Evolutionary conservation across 53 echinoderm and acorn worm species (phyloP).

Genomic region (Pentamera pediparva): DNA sequence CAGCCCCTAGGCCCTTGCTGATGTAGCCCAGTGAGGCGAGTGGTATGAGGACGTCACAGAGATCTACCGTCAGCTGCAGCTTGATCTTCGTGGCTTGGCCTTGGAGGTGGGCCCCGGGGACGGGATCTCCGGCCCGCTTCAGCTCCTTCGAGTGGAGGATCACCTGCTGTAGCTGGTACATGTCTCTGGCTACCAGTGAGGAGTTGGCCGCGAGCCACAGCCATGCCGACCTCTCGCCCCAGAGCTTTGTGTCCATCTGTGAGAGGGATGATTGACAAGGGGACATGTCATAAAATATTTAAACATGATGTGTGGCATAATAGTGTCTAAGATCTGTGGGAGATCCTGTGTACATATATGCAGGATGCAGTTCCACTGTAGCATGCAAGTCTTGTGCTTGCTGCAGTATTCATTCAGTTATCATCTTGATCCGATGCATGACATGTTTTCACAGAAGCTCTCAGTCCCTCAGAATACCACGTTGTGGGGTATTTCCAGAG

Average conservation of each 20-base stretch:
- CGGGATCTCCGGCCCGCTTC: conserved; percentile 47
- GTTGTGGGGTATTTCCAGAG: too few relatives aligned
- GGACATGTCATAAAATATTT: too few relatives aligned
- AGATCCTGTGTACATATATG: too few relatives aligned
- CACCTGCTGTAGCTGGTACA: conserved; percentile 65
- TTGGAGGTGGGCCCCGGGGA: conserved; percentile 30
- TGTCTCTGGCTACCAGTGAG: conserved; percentile 53
- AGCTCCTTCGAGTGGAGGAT: conserved; percentile 42
- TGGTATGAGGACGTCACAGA: conserved; percentile 65
- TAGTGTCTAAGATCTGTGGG: too few relatives aligned
- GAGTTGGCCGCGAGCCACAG: conserved; percentile 65
- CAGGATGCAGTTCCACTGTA: too few relatives aligned
- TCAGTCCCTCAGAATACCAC: too few relatives aligned
- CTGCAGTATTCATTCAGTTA: too few relatives aligned
- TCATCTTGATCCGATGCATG: too few relatives aligned
- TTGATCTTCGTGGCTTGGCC: conserved; percentile 45
- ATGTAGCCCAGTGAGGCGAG: conserved; percentile 57
- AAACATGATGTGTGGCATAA: too few relatives aligned
- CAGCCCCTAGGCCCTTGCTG: conserved; percentile 64
- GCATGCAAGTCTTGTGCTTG: too few relatives aligned
- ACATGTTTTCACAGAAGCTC: too few relatives aligned
- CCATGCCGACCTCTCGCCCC: conserved; percentile 65
- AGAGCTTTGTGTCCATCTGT: conserved; percentile 58
- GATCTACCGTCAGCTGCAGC: conserved; percentile 53
- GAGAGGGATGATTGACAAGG: neutral